These are phyloP conservation scores for Drosophila sulfurigaster DNA, from an alignment of 1,140 invertebrate genomes.

Conservation along the genomic window DNA sequence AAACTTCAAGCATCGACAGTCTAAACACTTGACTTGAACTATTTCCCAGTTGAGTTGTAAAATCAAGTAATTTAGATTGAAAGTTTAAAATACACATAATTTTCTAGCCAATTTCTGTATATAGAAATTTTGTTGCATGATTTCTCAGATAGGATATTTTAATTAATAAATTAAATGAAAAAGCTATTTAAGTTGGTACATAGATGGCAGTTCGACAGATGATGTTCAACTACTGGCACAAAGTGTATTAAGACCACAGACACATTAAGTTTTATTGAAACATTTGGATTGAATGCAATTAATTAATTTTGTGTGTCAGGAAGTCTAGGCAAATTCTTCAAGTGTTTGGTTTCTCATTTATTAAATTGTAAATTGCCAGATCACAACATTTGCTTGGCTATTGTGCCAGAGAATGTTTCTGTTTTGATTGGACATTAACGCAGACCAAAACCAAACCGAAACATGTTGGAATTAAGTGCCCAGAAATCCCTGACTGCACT, in stretches of 20 bases:
- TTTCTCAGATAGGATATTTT: background rate
- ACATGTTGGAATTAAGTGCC: slow-evolving; percentile 68
- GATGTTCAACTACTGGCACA: background rate
- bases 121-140: too few relatives aligned
- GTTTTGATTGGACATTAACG: slow-evolving; percentile 70
- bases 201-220: background rate
- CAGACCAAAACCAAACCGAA: slow-evolving; percentile 39
- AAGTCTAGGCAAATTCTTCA: slow-evolving; percentile 20
- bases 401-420: slow-evolving; percentile 38
- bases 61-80: slow-evolving; percentile 3
- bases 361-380: slow-evolving; percentile 60
- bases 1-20: slow-evolving; percentile 34
- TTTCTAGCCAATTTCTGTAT: background rate
- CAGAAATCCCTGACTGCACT: slow-evolving; percentile 31
- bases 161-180: background rate
- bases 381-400: slow-evolving; percentile 7
- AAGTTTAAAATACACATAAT: background rate
- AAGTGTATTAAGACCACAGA: slow-evolving; percentile 9
- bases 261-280: slow-evolving; percentile 51
- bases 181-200: background rate
- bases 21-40: slow-evolving; percentile 28
- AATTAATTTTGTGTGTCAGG: too few relatives aligned
- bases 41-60: background rate
- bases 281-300: slow-evolving; percentile 24
- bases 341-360: slow-evolving; percentile 76